Base-by-base conservation (phyloP, 2,888 invertebrate genomes). In the Pachycephus smyrnensis region DNA sequence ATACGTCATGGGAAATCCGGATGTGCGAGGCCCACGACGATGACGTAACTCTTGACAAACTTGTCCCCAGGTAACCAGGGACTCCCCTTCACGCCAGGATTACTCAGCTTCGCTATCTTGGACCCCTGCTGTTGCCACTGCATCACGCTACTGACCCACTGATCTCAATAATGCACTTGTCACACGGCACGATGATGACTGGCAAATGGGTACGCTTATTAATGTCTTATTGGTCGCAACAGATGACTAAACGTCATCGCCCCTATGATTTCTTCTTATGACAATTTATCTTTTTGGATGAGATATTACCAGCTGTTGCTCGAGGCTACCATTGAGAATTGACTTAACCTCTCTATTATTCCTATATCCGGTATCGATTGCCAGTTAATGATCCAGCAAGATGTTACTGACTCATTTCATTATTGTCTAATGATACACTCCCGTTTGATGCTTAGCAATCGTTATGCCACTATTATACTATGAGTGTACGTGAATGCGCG, bases 81-180 rank as follows among this genome's bases (percentile, higher is more conserved):
- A 55, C 55, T 55, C 55, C 55, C 0, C 55, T 23, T 55, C 55
- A 0, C 55, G 9, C 23, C 55, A 23, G 55, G 55, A 55, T 55
- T 55, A 55, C 55, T 55, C 55, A 55, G 55, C 55, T 4, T 40
- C 40, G 0, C 40, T 12, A 12, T 55, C 40, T 15, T 6, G 55
- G 23, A 4, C 23, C 1, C 55, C 55, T 55, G 55, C 55, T 9
- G 55, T 55, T 55, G 23, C 55, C 23, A 23, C 23, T 55, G 55
- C 55, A 55, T 23, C 23, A 71, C 71, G 15, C 71, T 33, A 71
- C 71, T 71, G 31, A 71, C 71, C 71, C 3, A 71, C 31, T 37
- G 74, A 74, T 74, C 35, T 12, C 23, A 33, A 74, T 74, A 74
- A 74, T n/a, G 74, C 74, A 23, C 33, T 23, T 74, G 74, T 74